These are phyloP conservation scores for Monoplex corrugatus DNA, from an alignment of 2,888 invertebrate species.

Conservation along the genomic window DNA sequence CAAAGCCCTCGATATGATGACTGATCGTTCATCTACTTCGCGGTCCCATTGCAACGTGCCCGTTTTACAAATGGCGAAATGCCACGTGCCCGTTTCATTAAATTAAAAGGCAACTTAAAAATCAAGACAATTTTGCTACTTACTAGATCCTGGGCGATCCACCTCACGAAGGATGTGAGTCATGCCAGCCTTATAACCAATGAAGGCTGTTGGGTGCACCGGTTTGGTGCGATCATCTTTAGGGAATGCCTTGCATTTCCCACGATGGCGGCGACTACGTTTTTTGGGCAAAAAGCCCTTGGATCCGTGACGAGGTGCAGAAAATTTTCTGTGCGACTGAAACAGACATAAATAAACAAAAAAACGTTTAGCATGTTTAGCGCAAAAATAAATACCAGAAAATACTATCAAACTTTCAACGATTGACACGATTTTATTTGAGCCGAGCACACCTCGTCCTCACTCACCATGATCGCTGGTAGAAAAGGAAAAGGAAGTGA, in stretches of 20 bases:
- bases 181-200: slow-evolving; percentile 99
- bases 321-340: slow-evolving; percentile 99
- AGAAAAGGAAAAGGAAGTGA: slow-evolving; percentile 49
- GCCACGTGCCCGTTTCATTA: too few relatives aligned
- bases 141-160: slow-evolving; percentile 98
- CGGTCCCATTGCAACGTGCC: too few relatives aligned
- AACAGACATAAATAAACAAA: slow-evolving; percentile 69
- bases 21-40: too few relatives aligned
- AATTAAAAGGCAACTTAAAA: too few relatives aligned
- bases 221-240: slow-evolving; percentile 98
- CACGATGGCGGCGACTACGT: slow-evolving; percentile 96
- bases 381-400: background rate
- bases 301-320: slow-evolving; percentile 99
- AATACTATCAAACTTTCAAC: background rate
- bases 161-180: slow-evolving; percentile 99
- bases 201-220: slow-evolving; percentile 97
- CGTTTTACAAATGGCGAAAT: too few relatives aligned
- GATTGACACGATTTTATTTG: background rate
- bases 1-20: too few relatives aligned
- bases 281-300: slow-evolving; percentile 99
- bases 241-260: slow-evolving; percentile 99
- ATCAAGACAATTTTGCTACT: slow-evolving; percentile 84
- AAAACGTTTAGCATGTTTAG: background rate
- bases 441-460: background rate
- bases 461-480: slow-evolving; percentile 51